phyloP scores from a whole-genome alignment of 2,797 vertebrate species.

The Sebastes hopkinsi region DNA sequence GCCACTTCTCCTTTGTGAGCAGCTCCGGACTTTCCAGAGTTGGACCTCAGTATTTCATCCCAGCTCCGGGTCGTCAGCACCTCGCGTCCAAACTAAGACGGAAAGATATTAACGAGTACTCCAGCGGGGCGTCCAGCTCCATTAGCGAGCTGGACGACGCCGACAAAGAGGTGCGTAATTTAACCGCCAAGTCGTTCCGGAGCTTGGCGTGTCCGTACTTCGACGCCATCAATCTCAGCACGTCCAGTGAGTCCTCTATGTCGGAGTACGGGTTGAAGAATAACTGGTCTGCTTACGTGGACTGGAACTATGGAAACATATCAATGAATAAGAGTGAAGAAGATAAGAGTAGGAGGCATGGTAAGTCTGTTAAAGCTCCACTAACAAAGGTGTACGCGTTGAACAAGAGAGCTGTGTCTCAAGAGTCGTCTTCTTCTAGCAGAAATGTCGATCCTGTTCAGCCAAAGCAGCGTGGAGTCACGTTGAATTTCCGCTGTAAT shows the following conservation, averaged over 20 bases:
- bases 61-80: constrained; percentile 91
- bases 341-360: constrained; percentile 54
- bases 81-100: constrained; percentile 84
- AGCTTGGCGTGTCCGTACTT: constrained; percentile 96
- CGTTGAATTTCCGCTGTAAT: constrained; percentile 84
- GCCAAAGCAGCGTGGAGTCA: constrained; percentile 78
- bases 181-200: constrained; percentile 94
- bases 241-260: constrained; percentile 93
- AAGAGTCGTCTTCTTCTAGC: constrained; percentile 59
- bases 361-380: constrained; percentile 48
- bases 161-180: constrained; percentile 95
- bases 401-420: constrained; percentile 56
- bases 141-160: constrained; percentile 97
- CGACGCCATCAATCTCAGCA: constrained; percentile 91
- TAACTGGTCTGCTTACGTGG: constrained; percentile 93
- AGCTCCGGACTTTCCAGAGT: no score
- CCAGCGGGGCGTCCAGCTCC: constrained; percentile 95
- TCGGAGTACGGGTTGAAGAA: constrained; percentile 90
- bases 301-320: constrained; percentile 89
- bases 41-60: constrained; percentile 78
- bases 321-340: constrained; percentile 23
- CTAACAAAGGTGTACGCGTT: constrained; percentile 79
- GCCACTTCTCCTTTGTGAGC: constrained; percentile 84
- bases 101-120: constrained; percentile 90
- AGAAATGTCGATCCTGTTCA: constrained; percentile 68